These are phyloP conservation scores for Oncorhynchus clarkii DNA, from an alignment of 2,113 vertebrate species.

Conservation along the genomic window DNA sequence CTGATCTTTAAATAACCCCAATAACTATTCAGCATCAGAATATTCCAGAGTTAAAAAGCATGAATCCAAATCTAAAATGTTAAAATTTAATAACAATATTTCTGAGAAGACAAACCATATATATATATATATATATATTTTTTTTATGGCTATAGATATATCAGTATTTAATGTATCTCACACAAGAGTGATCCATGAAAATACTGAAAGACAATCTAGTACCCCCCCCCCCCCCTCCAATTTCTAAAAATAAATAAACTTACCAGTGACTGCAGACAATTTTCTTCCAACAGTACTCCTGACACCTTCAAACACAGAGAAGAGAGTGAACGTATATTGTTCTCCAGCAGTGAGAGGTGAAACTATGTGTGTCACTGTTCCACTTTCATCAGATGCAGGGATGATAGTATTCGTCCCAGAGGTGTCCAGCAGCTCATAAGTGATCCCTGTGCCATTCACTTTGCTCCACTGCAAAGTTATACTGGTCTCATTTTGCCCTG, in stretches of 20 bases:
- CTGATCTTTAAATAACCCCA: not conserved
- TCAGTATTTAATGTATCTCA: no score
- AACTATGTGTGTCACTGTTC: not conserved
- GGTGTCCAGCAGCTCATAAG: constrained; percentile 10
- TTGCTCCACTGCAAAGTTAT: constrained; percentile 45
- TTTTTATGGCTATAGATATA: no score
- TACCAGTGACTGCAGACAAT: constrained; percentile 17
- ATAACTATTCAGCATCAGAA: no score
- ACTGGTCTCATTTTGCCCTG: not conserved
- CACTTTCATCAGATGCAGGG: accelerated
- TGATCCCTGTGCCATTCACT: not conserved
- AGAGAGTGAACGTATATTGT: constrained; percentile 27
- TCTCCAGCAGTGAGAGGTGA: not conserved
- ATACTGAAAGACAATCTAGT: no score
- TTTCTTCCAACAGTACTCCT: not conserved
- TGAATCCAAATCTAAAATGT: no score
- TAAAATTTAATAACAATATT: no score
- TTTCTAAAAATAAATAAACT: not conserved
- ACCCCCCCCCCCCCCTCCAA: no score
- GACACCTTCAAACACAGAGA: not conserved
- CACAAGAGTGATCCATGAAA: no score
- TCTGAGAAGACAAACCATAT: no score
- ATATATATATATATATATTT: no score
- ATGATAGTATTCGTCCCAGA: accelerated
- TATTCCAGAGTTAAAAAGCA: no score